These are phyloP conservation scores for Rhinichthys osculus DNA, from an alignment of 2,797 vertebrate species.

Conservation along the genomic window DNA sequence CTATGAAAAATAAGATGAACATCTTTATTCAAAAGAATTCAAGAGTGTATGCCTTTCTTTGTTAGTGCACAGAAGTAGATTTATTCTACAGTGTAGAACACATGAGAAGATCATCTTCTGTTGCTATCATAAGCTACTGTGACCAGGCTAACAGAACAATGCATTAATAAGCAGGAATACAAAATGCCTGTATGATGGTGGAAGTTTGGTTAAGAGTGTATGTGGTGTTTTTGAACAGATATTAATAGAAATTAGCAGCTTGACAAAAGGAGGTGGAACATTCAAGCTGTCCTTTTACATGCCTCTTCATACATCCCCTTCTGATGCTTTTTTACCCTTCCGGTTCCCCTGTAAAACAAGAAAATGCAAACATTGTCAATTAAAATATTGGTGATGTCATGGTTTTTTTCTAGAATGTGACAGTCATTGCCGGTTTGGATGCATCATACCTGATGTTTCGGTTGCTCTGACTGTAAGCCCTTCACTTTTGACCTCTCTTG, in stretches of 20 bases:
- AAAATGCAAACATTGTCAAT: background rate
- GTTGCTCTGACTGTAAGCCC: slow-evolving; percentile 89
- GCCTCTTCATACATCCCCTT: slow-evolving; percentile 55
- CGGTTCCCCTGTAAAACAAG: slow-evolving; percentile 53
- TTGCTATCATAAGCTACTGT: background rate
- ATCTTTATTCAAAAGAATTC: slow-evolving; percentile 58
- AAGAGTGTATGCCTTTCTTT: slow-evolving; percentile 23
- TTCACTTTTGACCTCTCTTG: slow-evolving; percentile 95
- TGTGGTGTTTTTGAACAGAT: slow-evolving; percentile 10
- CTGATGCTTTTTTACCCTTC: slow-evolving; percentile 57
- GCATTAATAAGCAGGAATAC: background rate
- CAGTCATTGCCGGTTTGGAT: background rate
- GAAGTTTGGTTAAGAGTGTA: background rate
- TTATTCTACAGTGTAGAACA: slow-evolving; percentile 6
- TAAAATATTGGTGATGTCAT: background rate
- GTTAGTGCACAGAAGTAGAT: slow-evolving; percentile 1
- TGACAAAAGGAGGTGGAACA: slow-evolving; percentile 11
- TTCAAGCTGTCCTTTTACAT: slow-evolving; percentile 13
- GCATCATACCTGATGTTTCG: slow-evolving; percentile 71
- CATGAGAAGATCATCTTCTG: background rate
- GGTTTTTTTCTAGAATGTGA: background rate
- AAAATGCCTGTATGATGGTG: background rate
- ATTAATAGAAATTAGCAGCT: slow-evolving; percentile 5
- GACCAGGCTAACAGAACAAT: background rate
- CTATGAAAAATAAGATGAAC: slow-evolving; percentile 51